phyloP scores from a whole-genome alignment of 2,113 vertebrate genomes.

The Trogon surrucura region DNA sequence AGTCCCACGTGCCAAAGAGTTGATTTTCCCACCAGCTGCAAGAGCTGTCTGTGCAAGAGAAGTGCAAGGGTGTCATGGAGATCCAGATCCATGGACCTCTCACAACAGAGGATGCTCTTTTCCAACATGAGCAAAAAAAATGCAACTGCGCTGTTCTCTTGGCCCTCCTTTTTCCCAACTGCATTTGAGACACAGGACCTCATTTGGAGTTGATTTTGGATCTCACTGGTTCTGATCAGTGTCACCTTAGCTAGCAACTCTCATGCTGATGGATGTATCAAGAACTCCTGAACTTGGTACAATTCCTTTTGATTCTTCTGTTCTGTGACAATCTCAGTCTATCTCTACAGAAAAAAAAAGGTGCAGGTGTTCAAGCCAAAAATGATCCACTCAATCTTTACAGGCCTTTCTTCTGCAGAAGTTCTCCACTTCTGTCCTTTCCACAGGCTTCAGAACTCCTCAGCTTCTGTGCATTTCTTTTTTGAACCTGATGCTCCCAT shows the following conservation, averaged over 20 bases:
- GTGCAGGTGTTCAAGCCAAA: neutral
- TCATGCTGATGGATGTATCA: neutral
- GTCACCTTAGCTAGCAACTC: neutral
- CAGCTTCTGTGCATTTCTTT: neutral
- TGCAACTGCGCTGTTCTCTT: neutral
- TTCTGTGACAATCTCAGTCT: neutral
- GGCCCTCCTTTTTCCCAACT: neutral
- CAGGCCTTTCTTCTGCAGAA: neutral
- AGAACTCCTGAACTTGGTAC: neutral
- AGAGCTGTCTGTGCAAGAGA: neutral
- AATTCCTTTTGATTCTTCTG: neutral
- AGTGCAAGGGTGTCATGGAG: neutral
- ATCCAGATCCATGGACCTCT: neutral
- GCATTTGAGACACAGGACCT: neutral
- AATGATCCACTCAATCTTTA: neutral
- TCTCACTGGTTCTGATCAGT: neutral
- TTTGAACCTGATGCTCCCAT: neutral
- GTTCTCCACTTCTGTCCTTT: neutral
- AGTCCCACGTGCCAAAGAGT: neutral
- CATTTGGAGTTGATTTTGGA: neutral
- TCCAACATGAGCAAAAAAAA: neutral
- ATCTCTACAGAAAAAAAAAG: neutral
- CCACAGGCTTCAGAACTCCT: rapidly evolving
- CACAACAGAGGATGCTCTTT: neutral
- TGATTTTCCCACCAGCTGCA: neutral